phyloP scores from a whole-genome alignment of 2,797 vertebrate genomes.

The Lophius americanus region DNA sequence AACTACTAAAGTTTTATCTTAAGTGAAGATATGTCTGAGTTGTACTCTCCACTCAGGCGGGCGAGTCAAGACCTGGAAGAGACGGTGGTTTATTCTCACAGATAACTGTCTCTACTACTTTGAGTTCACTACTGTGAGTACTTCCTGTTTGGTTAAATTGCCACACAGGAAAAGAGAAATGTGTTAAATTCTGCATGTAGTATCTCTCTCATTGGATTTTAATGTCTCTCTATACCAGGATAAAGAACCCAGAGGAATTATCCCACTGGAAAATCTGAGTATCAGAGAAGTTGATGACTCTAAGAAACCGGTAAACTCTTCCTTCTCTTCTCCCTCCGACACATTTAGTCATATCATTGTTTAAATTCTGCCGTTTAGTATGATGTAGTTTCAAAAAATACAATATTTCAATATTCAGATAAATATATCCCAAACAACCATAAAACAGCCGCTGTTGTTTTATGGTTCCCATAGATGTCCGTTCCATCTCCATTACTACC shows the following conservation, averaged over 20 bases:
- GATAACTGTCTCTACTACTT: constrained; percentile 99
- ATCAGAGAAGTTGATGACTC: constrained; percentile 97
- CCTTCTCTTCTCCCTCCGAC: too few species aligned
- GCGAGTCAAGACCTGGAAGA: constrained; percentile 98
- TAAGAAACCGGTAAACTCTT: constrained; percentile 89
- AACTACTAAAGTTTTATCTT: not conserved
- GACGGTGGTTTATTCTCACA: constrained; percentile 98
- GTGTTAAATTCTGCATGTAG: not conserved
- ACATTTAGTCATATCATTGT: not conserved
- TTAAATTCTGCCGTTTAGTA: not conserved
- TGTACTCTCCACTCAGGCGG: constrained; percentile 84
- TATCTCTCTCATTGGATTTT: constrained; percentile 8
- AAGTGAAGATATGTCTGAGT: constrained; percentile 22
- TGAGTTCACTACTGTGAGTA: constrained; percentile 93
- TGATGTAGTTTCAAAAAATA: too few species aligned
- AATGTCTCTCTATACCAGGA: constrained; percentile 79
- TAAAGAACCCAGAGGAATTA: constrained; percentile 98
- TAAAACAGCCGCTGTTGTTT: too few species aligned
- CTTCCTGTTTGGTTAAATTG: not conserved
- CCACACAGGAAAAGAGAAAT: not conserved
- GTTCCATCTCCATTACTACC: too few species aligned
- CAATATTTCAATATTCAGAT: too few species aligned
- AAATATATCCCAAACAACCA: too few species aligned
- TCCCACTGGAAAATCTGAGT: constrained; percentile 96
- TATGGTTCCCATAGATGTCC: too few species aligned